phyloP scores from a whole-genome alignment of 2,888 invertebrate species.

The Meta bourneti region DNA sequence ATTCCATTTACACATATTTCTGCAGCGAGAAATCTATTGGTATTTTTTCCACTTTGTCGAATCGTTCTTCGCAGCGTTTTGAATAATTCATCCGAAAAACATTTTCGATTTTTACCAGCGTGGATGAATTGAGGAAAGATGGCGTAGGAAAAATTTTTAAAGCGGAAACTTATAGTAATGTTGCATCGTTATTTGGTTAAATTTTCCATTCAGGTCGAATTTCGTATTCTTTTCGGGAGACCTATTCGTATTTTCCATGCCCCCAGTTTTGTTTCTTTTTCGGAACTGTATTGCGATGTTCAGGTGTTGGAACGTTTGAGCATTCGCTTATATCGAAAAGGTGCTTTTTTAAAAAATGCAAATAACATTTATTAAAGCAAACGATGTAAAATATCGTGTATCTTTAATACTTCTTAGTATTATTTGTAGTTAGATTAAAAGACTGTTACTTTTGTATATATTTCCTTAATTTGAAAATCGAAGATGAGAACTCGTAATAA shows the following conservation, averaged over 20 bases:
- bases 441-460: no score
- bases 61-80: conserved; percentile 2
- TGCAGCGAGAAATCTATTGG: not conserved
- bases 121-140: not conserved
- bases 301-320: no score
- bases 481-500: no score
- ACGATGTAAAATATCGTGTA: no score
- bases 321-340: no score
- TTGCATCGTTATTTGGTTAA: not conserved
- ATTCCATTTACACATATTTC: conserved; percentile 12
- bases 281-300: no score
- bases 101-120: not conserved
- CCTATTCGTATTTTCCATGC: not conserved
- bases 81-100: conserved; percentile 9
- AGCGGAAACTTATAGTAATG: not conserved
- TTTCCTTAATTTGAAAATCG: no score
- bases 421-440: no score
- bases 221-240: not conserved
- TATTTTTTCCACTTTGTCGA: conserved; percentile 14
- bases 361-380: no score
- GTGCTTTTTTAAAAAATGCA: no score
- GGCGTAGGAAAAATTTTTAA: not conserved
- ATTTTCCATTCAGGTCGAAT: not conserved
- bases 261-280: not conserved
- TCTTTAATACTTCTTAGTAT: no score